Conservation (phyloP, 2,797 vertebrate genomes). For the Remorina albescens region DNA sequence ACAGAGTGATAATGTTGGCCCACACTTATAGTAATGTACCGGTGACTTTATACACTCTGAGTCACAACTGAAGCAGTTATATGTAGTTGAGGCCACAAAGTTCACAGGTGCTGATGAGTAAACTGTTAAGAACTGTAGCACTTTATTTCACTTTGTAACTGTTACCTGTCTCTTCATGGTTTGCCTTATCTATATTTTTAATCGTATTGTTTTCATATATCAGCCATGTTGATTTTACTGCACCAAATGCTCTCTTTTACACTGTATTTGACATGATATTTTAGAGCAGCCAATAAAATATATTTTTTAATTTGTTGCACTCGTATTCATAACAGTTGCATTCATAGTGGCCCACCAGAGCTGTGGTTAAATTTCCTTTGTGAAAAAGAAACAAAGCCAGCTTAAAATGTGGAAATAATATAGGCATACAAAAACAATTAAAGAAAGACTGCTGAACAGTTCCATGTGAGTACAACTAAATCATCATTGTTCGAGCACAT, state of each 20-base stretch:
- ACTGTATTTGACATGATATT: conserved; percentile 15
- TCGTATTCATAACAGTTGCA: conserved; percentile 40
- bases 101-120: neutral
- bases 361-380: conserved; percentile 23
- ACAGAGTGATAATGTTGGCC: conserved; percentile 12
- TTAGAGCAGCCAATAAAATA: conserved; percentile 28
- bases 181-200: neutral
- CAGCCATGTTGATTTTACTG: neutral
- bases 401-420: conserved; percentile 28
- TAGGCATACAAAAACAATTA: conserved; percentile 11
- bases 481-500: neutral
- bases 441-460: neutral
- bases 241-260: neutral
- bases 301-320: conserved; percentile 43
- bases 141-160: conserved; percentile 63
- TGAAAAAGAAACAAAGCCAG: conserved; percentile 1
- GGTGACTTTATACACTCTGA: conserved; percentile 8
- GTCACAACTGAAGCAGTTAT: conserved; percentile 17
- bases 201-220: neutral
- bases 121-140: conserved; percentile 25
- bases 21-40: conserved; percentile 43
- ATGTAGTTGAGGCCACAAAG: conserved; percentile 20
- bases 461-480: neutral
- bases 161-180: too few relatives aligned
- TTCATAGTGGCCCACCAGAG: conserved; percentile 22